A percentile compares a stretch with the other conserved stretches of the same genome.
These are phyloP conservation scores for Cathartes aura DNA, from an alignment of 2,113 vertebrate species.

Conservation along the genomic window DNA sequence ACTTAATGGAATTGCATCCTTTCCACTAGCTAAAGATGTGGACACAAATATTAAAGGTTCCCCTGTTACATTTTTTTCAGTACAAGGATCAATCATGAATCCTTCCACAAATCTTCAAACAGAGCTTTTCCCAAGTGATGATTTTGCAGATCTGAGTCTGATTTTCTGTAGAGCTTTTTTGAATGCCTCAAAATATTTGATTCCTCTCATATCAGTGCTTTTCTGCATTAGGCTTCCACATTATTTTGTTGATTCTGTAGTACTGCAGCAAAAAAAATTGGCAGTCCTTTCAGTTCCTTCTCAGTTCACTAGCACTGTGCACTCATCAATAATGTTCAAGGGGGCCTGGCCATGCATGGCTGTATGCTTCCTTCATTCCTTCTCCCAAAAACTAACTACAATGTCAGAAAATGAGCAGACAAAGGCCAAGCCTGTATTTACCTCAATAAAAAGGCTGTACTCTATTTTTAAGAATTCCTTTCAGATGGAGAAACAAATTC, in stretches of 20 bases:
- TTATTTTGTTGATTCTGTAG: background rate
- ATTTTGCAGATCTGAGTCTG: background rate
- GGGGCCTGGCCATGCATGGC: background rate
- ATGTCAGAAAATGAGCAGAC: background rate
- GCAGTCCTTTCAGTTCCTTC: background rate
- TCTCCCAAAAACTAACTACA: background rate
- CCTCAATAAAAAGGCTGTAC: background rate
- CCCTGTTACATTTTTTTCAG: background rate
- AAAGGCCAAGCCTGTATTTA: background rate
- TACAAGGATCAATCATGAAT: background rate
- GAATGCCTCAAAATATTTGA: background rate
- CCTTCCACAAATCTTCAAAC: constrained; percentile 2
- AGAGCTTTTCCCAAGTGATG: background rate
- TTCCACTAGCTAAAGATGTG: constrained; percentile 10
- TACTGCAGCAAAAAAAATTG: background rate
- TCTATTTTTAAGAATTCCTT: background rate
- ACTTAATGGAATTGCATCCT: constrained; percentile 25
- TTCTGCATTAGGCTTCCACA: background rate
- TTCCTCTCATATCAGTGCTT: background rate
- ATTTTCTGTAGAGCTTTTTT: background rate
- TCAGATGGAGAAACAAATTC: background rate
- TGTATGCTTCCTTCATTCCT: background rate
- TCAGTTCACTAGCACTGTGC: background rate
- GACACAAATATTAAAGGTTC: constrained; percentile 38
- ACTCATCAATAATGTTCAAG: background rate